Evolutionary conservation across 2,113 vertebrate genomes (phyloP), one percentile per base, ranked within the genome.

Genomic region (Eublepharis macularius): DNA sequence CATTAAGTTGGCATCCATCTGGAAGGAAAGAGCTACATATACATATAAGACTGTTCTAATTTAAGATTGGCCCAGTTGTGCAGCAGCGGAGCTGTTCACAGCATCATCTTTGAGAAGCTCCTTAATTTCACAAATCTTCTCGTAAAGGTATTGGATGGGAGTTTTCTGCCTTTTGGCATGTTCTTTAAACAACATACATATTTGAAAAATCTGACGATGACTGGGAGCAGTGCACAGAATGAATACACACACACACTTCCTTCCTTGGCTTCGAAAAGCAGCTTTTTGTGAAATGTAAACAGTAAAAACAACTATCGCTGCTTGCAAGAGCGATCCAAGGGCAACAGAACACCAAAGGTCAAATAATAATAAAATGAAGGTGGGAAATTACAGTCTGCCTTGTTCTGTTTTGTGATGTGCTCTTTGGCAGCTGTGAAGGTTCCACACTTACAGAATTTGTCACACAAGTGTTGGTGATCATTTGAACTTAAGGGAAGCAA

Each of bases 381-480:
- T 91, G 92, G 89, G 89, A 94, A 94, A 95, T 94, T 94, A 92
- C 91, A 94, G 91, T 81, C 80, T 88, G 92, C 81, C 92, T 92
- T 92, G 73, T 89, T 93, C 89, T 92, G 85, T 90, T 90, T 74
- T 90, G 82, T 87, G 87, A 91, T 87, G 76, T 77, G 84, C 90
- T 91, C 81, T 85, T 90, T 94, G 93, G 91, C 89, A 93, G 91
- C 90, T 7, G 8, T 94, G 89, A 92, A 93, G 74, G 87, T 90
- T 93, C 92, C 90, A 68, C 90, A 87, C 77, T 47, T 68, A 83
- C 80, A 91, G 90, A 91, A 94, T 90, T 92, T 94, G 87, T 92
- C 90, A 90, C 88, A 87, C 82, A 84, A 86, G 78, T 92, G 80
- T 89, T 92, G 89, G 87, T 92, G 92, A 89, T n/a, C n/a, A n/a